phyloP scores from a whole-genome alignment of 2,113 vertebrate genomes.

The Bothrops jararaca region DNA sequence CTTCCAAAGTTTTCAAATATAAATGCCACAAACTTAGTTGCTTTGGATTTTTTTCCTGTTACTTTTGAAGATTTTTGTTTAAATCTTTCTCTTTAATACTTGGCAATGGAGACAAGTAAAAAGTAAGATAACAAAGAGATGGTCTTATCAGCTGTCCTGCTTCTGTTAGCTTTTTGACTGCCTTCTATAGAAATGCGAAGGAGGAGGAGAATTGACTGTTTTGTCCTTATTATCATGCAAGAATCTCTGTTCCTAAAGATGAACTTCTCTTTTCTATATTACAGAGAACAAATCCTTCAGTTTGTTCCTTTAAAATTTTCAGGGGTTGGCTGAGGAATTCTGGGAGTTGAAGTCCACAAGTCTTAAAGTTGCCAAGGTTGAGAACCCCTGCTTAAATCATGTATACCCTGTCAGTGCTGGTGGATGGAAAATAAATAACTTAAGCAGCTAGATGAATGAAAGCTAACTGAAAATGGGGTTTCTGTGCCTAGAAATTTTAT shows the following conservation, averaged over 20 bases:
- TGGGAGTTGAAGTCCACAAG: no score
- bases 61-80: slow-evolving; percentile 39
- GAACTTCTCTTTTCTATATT: slow-evolving; percentile 58
- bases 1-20: slow-evolving; percentile 37
- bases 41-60: slow-evolving; percentile 40
- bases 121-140: slow-evolving; percentile 54
- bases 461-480: not conserved
- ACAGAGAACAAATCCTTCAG: slow-evolving; percentile 39
- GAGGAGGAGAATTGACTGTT: slow-evolving; percentile 49
- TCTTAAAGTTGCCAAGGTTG: no score
- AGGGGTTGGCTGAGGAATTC: no score
- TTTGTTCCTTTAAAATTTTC: slow-evolving; percentile 15
- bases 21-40: slow-evolving; percentile 40
- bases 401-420: not conserved
- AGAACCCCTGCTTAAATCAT: no score
- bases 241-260: slow-evolving; percentile 51
- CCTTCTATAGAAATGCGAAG: slow-evolving; percentile 60
- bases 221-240: slow-evolving; percentile 43
- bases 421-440: not conserved
- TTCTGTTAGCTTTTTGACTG: slow-evolving; percentile 58
- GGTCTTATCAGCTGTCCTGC: slow-evolving; percentile 58
- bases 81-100: slow-evolving; percentile 46
- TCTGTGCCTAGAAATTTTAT: not conserved
- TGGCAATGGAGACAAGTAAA: slow-evolving; percentile 50
- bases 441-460: not conserved